Evolutionary conservation across 2,113 vertebrate genomes (phyloP).

Genomic region (Megaptera novaeangliae): DNA sequence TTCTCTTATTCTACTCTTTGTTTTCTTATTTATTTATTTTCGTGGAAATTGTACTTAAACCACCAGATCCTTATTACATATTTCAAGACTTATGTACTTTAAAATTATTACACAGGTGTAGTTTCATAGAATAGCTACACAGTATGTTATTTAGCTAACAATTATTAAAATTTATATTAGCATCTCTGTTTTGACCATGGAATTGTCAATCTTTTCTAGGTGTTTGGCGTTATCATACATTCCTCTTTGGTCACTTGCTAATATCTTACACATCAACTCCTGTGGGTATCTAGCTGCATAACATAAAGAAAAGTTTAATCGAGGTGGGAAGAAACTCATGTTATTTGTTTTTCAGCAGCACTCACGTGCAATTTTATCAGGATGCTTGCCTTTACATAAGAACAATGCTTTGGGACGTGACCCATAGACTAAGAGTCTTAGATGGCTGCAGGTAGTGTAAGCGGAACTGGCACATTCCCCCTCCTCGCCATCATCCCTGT

Average conservation of each 20-base stretch:
- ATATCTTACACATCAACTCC: background rate
- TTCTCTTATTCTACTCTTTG: background rate
- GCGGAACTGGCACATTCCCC: background rate
- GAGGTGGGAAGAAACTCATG: background rate
- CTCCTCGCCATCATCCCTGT: accelerated
- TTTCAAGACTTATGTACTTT: background rate
- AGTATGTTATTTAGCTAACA: background rate
- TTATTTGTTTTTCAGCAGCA: background rate
- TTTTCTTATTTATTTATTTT: background rate
- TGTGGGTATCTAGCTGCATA: background rate
- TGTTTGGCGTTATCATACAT: background rate
- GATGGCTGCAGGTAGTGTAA: background rate
- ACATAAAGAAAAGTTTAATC: background rate
- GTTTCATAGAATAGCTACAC: background rate
- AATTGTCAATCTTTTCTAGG: background rate
- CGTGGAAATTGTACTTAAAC: background rate
- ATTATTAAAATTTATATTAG: background rate
- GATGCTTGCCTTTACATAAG: background rate
- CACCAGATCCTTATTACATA: background rate
- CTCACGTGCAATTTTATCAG: background rate
- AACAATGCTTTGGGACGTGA: background rate
- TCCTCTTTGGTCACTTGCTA: background rate
- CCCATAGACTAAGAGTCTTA: background rate
- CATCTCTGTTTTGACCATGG: background rate
- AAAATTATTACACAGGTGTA: background rate